Conservation (phyloP, 2,113 vertebrate genomes). For the Verasper variegatus region DNA sequence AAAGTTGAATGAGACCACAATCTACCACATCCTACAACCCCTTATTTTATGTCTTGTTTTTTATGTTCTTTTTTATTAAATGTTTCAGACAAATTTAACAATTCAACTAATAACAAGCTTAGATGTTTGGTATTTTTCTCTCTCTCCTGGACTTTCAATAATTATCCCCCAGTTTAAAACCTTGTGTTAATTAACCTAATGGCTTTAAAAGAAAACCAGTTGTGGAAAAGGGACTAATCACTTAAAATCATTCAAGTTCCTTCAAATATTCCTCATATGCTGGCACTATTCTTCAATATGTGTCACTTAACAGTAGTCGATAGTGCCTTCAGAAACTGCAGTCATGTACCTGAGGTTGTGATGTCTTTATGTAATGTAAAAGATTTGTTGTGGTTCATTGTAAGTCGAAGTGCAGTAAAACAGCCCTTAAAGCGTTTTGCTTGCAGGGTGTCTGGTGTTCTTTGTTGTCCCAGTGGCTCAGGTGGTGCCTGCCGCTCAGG, state of each 20-base stretch:
- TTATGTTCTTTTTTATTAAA: not conserved
- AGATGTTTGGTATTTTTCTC: not conserved
- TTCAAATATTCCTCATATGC: not conserved
- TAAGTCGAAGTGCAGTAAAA: slow-evolving; percentile 4
- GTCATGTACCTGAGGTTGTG: not conserved
- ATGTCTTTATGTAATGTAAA: slow-evolving; percentile 1
- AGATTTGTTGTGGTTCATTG: slow-evolving; percentile 9
- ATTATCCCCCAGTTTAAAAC: not conserved
- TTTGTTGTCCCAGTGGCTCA: slow-evolving; percentile 47
- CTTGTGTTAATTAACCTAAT: not conserved
- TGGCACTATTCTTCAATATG: not conserved
- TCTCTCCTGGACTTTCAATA: not conserved
- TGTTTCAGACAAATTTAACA: not conserved
- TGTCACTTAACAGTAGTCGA: not conserved
- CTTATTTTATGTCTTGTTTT: not conserved
- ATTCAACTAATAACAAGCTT: not conserved
- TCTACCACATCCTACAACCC: not conserved
- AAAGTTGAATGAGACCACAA: not conserved
- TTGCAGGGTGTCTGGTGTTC: slow-evolving; percentile 29
- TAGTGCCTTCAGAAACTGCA: not conserved
- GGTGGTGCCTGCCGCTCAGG: slow-evolving; percentile 41
- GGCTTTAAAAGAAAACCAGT: not conserved
- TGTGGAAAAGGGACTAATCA: not conserved
- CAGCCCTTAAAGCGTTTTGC: not conserved
- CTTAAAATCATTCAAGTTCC: not conserved